Percentiles rank a stretch among this genome's conserved stretches.
Conservation (phyloP, 1,140 invertebrate genomes). For the Lucilia sericata region DNA sequence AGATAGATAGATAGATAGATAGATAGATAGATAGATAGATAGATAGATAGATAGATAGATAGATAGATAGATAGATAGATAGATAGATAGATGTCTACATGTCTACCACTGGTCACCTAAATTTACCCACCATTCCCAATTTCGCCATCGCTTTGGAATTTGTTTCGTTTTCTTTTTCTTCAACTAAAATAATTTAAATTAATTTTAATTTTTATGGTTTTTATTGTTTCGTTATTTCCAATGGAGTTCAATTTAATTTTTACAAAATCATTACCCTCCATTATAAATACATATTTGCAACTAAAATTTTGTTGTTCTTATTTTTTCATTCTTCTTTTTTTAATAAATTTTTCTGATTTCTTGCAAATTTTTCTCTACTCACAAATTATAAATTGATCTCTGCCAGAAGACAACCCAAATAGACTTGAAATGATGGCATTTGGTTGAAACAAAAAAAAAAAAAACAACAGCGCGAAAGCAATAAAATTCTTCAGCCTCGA, state of each 20-base stretch:
- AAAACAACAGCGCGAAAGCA: neutral
- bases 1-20: too few relatives aligned
- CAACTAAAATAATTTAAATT: constrained; percentile 1
- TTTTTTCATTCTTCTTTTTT: neutral
- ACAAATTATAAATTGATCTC: constrained; percentile 30
- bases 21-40: too few relatives aligned
- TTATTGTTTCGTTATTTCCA: too few relatives aligned
- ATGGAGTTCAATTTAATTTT: neutral
- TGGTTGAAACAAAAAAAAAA: neutral
- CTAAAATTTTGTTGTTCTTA: neutral
- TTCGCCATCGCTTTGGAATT: neutral
- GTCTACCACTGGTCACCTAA: neutral
- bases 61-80: too few relatives aligned
- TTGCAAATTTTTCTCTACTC: neutral
- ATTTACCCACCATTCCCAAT: neutral
- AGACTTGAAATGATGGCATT: constrained; percentile 13
- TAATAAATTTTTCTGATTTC: neutral
- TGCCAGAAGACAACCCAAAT: constrained; percentile 32
- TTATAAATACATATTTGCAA: neutral
- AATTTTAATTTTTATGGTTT: constrained; percentile 20
- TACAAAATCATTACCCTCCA: neutral
- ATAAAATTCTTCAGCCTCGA: neutral
- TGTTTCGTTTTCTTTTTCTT: too few relatives aligned
- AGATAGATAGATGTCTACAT: too few relatives aligned
- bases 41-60: too few relatives aligned